Evolutionary conservation across 1,140 invertebrate species (phyloP).

Genomic region (Drosophila sturtevanti): DNA sequence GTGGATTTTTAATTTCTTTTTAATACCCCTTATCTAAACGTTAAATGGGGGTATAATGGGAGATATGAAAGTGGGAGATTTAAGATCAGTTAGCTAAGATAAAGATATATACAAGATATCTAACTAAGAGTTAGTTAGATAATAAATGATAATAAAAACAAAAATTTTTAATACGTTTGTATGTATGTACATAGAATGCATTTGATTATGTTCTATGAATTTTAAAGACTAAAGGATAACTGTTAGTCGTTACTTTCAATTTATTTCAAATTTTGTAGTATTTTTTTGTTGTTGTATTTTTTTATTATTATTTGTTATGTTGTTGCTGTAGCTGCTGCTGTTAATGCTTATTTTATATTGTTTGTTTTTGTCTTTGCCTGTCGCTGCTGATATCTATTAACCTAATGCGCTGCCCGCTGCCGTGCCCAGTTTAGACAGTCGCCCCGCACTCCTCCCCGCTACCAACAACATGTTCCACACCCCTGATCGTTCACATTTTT

Average conservation of each 20-base stretch:
- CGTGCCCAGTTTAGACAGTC: conserved; percentile 22
- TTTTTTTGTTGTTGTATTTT: too few species aligned
- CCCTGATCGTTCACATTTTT: neutral
- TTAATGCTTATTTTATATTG: conserved; percentile 20
- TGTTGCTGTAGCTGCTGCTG: neutral
- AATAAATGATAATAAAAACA: too few species aligned
- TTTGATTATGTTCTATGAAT: neutral
- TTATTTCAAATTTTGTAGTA: too few species aligned
- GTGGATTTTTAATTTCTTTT: conserved; percentile 51
- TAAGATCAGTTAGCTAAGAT: too few species aligned
- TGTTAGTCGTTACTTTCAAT: neutral
- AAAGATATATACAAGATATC: too few species aligned
- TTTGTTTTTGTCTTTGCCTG: conserved; percentile 47
- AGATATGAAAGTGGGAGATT: too few species aligned
- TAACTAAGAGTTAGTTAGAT: too few species aligned
- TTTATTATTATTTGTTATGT: conserved; percentile 1
- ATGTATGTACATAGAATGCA: too few species aligned
- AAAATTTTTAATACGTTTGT: too few species aligned
- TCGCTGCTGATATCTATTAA: conserved; percentile 39
- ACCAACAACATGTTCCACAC: too few species aligned
- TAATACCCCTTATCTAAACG: neutral
- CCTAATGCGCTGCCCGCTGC: conserved; percentile 26
- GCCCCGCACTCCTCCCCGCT: too few species aligned
- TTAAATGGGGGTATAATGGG: neutral
- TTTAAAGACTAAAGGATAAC: neutral